Evolutionary conservation across 2,113 vertebrate genomes (phyloP).

Genomic region (Ranitomeya variabilis): DNA sequence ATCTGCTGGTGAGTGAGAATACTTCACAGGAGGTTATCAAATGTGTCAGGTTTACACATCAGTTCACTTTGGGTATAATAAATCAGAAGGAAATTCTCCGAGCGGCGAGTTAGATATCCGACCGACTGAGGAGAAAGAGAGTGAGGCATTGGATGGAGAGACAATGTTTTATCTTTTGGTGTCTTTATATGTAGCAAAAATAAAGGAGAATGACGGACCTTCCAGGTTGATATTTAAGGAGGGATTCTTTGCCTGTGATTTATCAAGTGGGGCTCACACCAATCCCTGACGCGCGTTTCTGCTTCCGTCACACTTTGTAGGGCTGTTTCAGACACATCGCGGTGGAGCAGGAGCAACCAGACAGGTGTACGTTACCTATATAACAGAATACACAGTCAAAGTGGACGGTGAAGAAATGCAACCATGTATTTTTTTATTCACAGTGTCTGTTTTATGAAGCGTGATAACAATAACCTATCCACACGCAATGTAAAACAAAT

Average conservation of each 20-base stretch:
- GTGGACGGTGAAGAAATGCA: not conserved
- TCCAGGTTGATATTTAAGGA: not conserved
- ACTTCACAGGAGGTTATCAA: slow-evolving; percentile 59
- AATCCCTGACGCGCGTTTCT: not conserved
- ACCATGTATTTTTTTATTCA: not conserved
- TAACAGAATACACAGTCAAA: not conserved
- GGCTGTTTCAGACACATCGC: not conserved
- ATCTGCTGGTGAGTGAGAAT: slow-evolving; percentile 59
- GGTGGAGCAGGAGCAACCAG: not conserved
- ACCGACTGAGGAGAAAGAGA: slow-evolving; percentile 33
- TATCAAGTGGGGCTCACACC: not conserved
- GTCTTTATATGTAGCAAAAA: slow-evolving; percentile 43
- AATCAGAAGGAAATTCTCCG: slow-evolving; percentile 58
- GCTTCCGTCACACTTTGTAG: not conserved
- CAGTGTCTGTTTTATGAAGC: not conserved
- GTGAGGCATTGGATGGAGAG: slow-evolving; percentile 35
- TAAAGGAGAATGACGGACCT: slow-evolving; percentile 10
- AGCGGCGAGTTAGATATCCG: slow-evolving; percentile 55
- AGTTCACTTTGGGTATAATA: slow-evolving; percentile 59
- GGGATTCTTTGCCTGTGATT: not conserved
- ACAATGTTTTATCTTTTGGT: slow-evolving; percentile 42
- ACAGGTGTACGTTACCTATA: not conserved
- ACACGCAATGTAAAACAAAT: not conserved
- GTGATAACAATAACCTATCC: not conserved
- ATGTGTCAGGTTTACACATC: slow-evolving; percentile 58